phyloP scores from a whole-genome alignment of 1,140 invertebrate genomes.

The Calosoma granatense region DNA sequence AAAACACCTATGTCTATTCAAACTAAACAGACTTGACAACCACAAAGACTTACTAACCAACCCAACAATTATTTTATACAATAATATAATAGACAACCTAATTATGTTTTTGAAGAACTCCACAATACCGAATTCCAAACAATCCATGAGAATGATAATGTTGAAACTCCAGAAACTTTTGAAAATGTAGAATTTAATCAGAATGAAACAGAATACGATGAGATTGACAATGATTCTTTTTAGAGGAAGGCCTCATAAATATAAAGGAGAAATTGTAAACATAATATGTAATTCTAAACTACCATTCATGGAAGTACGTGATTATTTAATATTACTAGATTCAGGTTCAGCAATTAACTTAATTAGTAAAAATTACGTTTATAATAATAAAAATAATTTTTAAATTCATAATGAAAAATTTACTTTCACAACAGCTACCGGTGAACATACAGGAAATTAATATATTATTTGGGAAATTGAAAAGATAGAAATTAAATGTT shows the following conservation, averaged over 20 bases:
- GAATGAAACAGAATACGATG: too few relatives aligned
- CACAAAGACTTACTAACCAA: too few relatives aligned
- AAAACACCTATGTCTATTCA: background rate
- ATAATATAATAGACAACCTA: background rate
- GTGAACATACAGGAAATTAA: background rate
- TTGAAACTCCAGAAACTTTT: too few relatives aligned
- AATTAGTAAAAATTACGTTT: too few relatives aligned
- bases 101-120: background rate
- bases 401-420: background rate
- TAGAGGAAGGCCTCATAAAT: background rate
- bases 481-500: too few relatives aligned
- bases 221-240: background rate
- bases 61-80: too few relatives aligned
- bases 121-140: too few relatives aligned
- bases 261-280: background rate
- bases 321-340: background rate
- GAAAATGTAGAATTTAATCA: too few relatives aligned
- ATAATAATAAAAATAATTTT: background rate
- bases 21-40: background rate
- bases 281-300: background rate
- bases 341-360: background rate
- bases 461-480: too few relatives aligned
- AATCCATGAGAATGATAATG: too few relatives aligned
- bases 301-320: background rate
- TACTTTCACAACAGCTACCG: background rate